Evolutionary conservation across 2,797 vertebrate genomes (phyloP), one percentile per base, ranked within the genome.

Genomic region (Hipposideros larvatus): DNA sequence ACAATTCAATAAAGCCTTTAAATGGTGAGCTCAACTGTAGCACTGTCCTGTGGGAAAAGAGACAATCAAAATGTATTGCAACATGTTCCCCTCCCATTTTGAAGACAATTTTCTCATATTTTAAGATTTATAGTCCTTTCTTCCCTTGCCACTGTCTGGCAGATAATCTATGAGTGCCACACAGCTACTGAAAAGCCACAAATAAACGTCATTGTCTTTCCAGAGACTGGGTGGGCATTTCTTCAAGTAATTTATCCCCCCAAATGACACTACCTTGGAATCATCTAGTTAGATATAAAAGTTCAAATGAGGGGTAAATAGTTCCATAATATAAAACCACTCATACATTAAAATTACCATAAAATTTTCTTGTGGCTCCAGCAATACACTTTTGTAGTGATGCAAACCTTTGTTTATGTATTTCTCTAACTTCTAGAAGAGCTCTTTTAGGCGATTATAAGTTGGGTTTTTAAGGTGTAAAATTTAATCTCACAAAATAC

Each of bases 1-100:
- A 77, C 93, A 91, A 66, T 95, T 97, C 68, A 96, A 75, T 66
- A 90, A 71, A 48, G 59, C 68, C 41, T 94, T 97, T 92, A 83
- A 95, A 7, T 63, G 28, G 51, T 75, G 90, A 88, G n/a, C 57
- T 95, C 87, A 94, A 92, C 21, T 94, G 82, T 78, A 94, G 87
- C 88, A 11, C 6, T 97, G 11, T 97, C 74, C 19, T 66, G 5
- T 89, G 74, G 90, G 85, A 96, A 51, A 95, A 74, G 0, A 95
- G 24, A 51, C 55, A 94, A 92, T 75, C 59, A 97, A 96, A 97
- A 96, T 91, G 74, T 71, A 96, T 82, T 95, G 31, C 28, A 94
- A 55, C 80, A 59, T 66, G 89, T 92, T 89, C 85, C 16, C 85
- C 0, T 59, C 22, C 3, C 73, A 51, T 87, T 91, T 61, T 79